phyloP scores from a whole-genome alignment of 1,140 invertebrate genomes.

The Aradophagus sp. region DNA sequence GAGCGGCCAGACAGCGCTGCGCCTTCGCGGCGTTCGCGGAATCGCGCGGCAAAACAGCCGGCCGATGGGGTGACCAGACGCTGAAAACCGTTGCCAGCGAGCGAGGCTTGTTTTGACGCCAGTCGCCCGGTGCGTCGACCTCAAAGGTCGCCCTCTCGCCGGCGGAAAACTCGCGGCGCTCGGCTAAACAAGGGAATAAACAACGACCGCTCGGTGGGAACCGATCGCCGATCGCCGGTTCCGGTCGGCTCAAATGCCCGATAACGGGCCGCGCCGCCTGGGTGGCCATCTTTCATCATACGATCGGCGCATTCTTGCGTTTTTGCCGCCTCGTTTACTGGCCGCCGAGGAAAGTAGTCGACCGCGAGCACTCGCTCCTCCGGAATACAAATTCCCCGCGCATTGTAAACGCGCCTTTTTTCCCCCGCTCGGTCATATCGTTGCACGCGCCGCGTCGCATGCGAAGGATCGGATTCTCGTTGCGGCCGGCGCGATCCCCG shows the following conservation, averaged over 20 bases:
- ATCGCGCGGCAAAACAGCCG: slow-evolving; percentile 48
- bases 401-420: no score
- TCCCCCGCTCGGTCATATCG: no score
- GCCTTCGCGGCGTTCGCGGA: slow-evolving; percentile 70
- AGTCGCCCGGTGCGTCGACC: slow-evolving; percentile 70
- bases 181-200: slow-evolving; percentile 13
- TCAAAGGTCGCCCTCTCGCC: slow-evolving; percentile 70
- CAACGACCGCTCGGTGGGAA: slow-evolving; percentile 28
- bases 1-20: slow-evolving; percentile 72
- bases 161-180: slow-evolving; percentile 33
- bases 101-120: slow-evolving; percentile 72
- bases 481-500: no score
- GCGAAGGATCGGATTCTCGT: no score
- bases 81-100: slow-evolving; percentile 67
- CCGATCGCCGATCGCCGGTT: neutral
- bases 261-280: neutral
- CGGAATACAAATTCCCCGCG: no score
- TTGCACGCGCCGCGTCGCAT: no score
- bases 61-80: slow-evolving; percentile 69
- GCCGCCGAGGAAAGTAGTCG: no score
- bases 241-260: slow-evolving; percentile 6
- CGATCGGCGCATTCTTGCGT: no score
- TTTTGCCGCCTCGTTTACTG: no score
- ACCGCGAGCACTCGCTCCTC: no score
- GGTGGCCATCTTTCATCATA: neutral